A percentile compares a stretch with the other conserved stretches of the same genome.
Conservation (phyloP, 2,113 vertebrate genomes). For the Megaleporinus macrocephalus region DNA sequence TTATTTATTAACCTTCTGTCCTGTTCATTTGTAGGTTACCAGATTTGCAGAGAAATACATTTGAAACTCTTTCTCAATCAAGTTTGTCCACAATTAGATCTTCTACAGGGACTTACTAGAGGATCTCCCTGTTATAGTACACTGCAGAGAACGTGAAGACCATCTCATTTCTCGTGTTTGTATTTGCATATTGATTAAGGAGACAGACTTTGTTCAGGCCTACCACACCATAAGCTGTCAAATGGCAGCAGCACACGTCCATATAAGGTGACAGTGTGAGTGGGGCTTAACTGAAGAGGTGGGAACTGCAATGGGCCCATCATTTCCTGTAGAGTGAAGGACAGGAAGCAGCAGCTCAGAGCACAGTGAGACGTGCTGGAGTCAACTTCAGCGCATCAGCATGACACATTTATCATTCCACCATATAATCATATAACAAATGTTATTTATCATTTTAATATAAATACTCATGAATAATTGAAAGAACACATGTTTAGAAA, state of each 20-base stretch:
- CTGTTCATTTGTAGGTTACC: too few relatives aligned
- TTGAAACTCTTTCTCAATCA: too few relatives aligned
- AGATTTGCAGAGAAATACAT: too few relatives aligned
- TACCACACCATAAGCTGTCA: not conserved
- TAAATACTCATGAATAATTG: too few relatives aligned
- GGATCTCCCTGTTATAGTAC: too few relatives aligned
- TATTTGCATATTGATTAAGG: not conserved
- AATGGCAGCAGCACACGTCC: not conserved
- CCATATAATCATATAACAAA: not conserved
- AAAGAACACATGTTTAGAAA: too few relatives aligned
- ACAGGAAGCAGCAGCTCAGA: conserved; percentile 26
- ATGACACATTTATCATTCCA: not conserved
- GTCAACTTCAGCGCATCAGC: conserved; percentile 2
- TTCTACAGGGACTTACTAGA: too few relatives aligned
- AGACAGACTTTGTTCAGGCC: not conserved
- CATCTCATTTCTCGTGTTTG: too few relatives aligned
- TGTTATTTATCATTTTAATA: not conserved
- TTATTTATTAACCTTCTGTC: too few relatives aligned
- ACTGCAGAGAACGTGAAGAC: too few relatives aligned
- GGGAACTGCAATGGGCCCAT: not conserved
- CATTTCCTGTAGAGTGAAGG: conserved; percentile 29
- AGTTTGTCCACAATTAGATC: too few relatives aligned
- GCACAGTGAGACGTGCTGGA: not conserved
- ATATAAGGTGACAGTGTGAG: not conserved
- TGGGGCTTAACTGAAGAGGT: not conserved